phyloP scores from a whole-genome alignment of 1,140 invertebrate genomes.

The Panagrolaimus sp. region DNA sequence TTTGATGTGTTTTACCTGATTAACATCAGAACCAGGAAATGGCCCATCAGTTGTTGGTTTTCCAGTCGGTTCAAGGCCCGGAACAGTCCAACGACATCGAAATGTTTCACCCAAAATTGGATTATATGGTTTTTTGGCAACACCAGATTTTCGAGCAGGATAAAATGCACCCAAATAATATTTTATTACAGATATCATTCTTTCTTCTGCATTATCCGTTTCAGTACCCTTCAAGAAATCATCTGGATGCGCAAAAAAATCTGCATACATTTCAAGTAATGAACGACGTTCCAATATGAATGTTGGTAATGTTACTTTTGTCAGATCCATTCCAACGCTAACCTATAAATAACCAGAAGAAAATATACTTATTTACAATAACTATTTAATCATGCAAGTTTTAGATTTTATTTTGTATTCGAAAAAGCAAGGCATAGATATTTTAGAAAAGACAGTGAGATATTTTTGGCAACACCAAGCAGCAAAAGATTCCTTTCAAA shows the following conservation, averaged over 20 bases:
- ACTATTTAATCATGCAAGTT: too few species aligned
- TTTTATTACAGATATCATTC: slow-evolving; percentile 61
- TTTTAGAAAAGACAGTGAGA: too few species aligned
- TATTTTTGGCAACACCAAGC: too few species aligned
- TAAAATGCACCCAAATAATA: slow-evolving; percentile 63
- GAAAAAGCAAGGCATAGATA: too few species aligned
- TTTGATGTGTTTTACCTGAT: slow-evolving; percentile 34
- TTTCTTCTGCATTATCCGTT: slow-evolving; percentile 57
- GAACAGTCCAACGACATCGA: slow-evolving; percentile 62
- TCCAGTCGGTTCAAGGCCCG: slow-evolving; percentile 64
- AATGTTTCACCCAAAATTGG: slow-evolving; percentile 65
- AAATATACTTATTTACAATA: too few species aligned
- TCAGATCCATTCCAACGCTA: slow-evolving; percentile 65
- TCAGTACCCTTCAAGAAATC: slow-evolving; percentile 45
- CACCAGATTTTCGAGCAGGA: slow-evolving; percentile 62
- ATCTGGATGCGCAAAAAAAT: slow-evolving; percentile 63
- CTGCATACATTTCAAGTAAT: slow-evolving; percentile 64
- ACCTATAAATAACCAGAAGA: slow-evolving; percentile 61
- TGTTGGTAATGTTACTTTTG: slow-evolving; percentile 64
- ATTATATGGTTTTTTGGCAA: slow-evolving; percentile 65
- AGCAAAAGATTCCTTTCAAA: too few species aligned
- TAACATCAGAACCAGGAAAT: slow-evolving; percentile 54
- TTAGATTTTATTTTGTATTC: too few species aligned
- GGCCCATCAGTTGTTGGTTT: slow-evolving; percentile 60
- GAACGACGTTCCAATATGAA: slow-evolving; percentile 64